These are phyloP conservation scores for Toxotes lorentzi DNA, from an alignment of 2,797 vertebrate genomes.

Conservation along the genomic window DNA sequence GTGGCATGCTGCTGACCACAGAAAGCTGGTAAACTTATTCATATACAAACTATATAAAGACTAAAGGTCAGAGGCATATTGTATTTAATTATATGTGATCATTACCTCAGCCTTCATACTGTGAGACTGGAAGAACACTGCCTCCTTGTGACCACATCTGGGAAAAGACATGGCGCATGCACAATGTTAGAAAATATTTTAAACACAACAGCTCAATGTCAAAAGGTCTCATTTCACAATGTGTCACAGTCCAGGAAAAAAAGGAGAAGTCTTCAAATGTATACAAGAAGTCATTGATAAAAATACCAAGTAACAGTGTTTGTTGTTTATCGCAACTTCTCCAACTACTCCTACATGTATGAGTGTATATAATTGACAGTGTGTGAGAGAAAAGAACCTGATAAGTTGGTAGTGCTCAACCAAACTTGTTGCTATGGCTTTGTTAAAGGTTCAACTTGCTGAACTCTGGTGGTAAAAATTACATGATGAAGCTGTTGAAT, in stretches of 20 bases:
- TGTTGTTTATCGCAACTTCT: not conserved
- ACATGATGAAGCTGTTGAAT: not conserved
- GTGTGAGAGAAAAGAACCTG: not conserved
- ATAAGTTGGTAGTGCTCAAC: not conserved
- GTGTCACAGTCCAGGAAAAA: not conserved
- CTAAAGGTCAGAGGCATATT: not conserved
- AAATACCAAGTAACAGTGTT: not conserved
- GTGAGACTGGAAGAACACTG: conserved; percentile 97
- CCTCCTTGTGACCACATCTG: conserved; percentile 97
- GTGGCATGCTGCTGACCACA: not conserved
- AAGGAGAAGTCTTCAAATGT: not conserved
- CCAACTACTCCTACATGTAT: too few species aligned
- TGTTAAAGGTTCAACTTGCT: not conserved
- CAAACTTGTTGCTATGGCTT: not conserved
- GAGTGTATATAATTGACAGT: not conserved
- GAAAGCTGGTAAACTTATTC: not conserved
- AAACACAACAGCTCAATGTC: not conserved
- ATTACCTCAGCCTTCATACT: conserved; percentile 95
- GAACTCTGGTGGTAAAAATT: not conserved
- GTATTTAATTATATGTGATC: not conserved
- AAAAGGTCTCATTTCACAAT: not conserved
- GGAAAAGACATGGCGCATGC: conserved; percentile 27
- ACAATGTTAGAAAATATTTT: not conserved
- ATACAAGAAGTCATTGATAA: not conserved
- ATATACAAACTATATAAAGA: not conserved